Percentiles rank a stretch among this genome's conserved stretches.
These are phyloP conservation scores for Xestia xanthographa DNA, from an alignment of 2,888 invertebrate species.

Conservation along the genomic window DNA sequence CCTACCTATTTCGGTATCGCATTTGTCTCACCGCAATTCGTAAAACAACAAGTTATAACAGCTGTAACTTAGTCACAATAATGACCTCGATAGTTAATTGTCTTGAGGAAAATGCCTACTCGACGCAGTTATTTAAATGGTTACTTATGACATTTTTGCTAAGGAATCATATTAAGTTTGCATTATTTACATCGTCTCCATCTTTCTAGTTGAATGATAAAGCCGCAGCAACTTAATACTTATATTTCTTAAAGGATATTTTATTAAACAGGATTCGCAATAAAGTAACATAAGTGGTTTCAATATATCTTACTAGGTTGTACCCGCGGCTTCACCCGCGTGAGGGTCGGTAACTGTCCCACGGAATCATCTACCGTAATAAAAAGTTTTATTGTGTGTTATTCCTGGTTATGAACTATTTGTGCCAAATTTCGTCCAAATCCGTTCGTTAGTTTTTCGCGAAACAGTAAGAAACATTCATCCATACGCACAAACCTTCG, in stretches of 20 bases:
- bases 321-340: too few relatives aligned
- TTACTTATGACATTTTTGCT: neutral
- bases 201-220: neutral
- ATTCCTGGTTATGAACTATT: too few relatives aligned
- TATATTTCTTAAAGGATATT: neutral
- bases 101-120: constrained; percentile 18
- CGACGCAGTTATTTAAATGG: neutral
- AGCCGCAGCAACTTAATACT: neutral
- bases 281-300: neutral
- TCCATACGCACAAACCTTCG: too few relatives aligned
- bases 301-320: neutral
- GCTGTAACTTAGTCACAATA: constrained; percentile 5
- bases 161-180: neutral
- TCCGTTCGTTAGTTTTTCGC: too few relatives aligned
- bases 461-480: too few relatives aligned
- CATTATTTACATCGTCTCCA: neutral
- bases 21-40: neutral
- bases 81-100: neutral
- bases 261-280: neutral
- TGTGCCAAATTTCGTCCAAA: too few relatives aligned
- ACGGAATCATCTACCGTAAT: too few relatives aligned
- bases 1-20: neutral
- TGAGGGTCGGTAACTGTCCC: too few relatives aligned
- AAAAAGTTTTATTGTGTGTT: too few relatives aligned
- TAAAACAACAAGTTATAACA: neutral